Evolutionary conservation across 2,888 invertebrate genomes (phyloP).

Genomic region (Callosobruchus maculatus): DNA sequence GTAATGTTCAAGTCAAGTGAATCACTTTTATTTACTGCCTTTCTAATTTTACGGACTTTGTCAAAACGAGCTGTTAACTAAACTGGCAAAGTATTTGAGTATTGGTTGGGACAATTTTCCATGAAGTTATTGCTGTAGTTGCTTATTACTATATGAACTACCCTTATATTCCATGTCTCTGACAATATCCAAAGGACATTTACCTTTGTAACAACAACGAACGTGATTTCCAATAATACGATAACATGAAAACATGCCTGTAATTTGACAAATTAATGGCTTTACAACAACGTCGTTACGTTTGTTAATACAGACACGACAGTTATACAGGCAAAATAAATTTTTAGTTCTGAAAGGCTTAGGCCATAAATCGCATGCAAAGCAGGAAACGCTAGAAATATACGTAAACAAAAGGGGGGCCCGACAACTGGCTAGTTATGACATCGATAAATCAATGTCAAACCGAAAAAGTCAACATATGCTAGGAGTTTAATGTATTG

Average conservation of each 20-base stretch:
- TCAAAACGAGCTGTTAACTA: too few species aligned
- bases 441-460: background rate
- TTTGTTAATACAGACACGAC: background rate
- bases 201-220: background rate
- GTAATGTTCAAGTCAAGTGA: too few species aligned
- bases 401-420: background rate
- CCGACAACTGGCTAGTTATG: background rate
- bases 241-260: background rate
- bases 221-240: background rate
- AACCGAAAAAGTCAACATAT: background rate
- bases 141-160: too few species aligned
- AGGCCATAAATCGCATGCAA: background rate
- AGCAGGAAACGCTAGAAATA: background rate
- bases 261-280: background rate
- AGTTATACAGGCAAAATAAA: background rate
- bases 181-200: too few species aligned
- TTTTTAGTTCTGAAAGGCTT: background rate
- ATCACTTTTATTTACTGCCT: too few species aligned
- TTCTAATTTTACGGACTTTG: too few species aligned
- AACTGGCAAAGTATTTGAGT: too few species aligned
- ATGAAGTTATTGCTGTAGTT: too few species aligned
- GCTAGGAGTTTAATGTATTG: background rate
- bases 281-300: background rate
- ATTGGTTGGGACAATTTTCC: too few species aligned
- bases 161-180: too few species aligned